A percentile compares a stretch with the other conserved stretches of the same genome.
phyloP scores from a whole-genome alignment of 2,797 vertebrate genomes.

The Columba guinea region DNA sequence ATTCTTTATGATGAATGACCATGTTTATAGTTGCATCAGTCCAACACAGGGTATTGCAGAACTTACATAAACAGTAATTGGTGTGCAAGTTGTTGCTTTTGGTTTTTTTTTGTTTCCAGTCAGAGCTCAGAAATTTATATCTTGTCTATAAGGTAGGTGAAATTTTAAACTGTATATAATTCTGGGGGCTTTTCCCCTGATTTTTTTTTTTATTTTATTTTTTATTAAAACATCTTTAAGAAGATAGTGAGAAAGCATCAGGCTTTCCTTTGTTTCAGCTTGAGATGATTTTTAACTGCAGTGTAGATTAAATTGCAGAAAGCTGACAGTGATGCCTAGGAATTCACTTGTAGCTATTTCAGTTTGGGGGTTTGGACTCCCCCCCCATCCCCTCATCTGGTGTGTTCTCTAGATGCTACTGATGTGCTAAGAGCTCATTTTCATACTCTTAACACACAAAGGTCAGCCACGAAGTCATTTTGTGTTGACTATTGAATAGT shows the following conservation, averaged over 20 bases:
- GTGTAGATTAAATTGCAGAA: not conserved
- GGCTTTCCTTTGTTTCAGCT: not conserved
- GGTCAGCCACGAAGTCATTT: not conserved
- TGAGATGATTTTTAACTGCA: not conserved
- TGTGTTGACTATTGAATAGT: not conserved
- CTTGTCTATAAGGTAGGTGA: not conserved
- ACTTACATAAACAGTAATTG: not conserved
- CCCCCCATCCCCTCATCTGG: rapidly evolving
- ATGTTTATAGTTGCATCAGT: not conserved
- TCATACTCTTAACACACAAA: not conserved
- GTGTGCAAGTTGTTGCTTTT: not conserved
- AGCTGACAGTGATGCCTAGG: not conserved
- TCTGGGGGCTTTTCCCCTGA: not conserved
- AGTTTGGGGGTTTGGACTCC: not conserved
- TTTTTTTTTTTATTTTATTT: not conserved
- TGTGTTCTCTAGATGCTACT: not conserved
- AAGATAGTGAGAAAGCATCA: not conserved
- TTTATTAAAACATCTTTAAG: not conserved
- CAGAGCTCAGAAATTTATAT: not conserved
- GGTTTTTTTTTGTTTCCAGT: not conserved
- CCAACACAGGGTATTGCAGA: not conserved
- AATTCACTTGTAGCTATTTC: not conserved
- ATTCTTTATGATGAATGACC: not conserved
- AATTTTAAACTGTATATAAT: not conserved
- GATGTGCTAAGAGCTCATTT: not conserved